Percentiles rank a stretch among this genome's conserved stretches.
phyloP scores from a whole-genome alignment of 2,113 vertebrate genomes.

The Calyptommatus sinebrachiatus region DNA sequence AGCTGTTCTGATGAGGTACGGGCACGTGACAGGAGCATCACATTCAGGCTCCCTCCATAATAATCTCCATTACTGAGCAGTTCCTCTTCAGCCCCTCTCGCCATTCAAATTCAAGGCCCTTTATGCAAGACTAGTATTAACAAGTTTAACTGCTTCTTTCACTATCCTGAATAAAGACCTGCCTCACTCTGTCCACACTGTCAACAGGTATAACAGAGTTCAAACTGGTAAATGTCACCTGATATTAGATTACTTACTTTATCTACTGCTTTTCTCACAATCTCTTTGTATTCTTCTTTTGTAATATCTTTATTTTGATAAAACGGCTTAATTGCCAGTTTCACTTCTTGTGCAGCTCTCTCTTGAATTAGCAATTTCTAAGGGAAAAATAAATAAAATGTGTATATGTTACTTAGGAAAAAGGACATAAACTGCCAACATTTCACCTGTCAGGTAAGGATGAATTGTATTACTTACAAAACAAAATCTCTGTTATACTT shows the following conservation, averaged over 20 bases:
- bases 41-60: no score
- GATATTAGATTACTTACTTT: constrained; percentile 77
- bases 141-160: not conserved
- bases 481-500: no score
- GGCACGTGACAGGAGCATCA: no score
- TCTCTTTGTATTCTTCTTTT: constrained; percentile 98
- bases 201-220: not conserved
- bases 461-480: not conserved
- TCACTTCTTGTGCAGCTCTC: constrained; percentile 92
- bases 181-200: not conserved
- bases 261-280: constrained; percentile 96
- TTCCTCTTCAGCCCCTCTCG: no score
- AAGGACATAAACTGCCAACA: not conserved
- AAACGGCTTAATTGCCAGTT: constrained; percentile 92
- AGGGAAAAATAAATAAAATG: constrained; percentile 34
- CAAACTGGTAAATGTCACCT: not conserved
- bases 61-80: no score
- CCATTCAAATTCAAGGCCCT: no score
- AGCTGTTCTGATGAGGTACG: no score
- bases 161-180: not conserved
- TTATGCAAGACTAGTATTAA: not conserved
- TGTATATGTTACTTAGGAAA: constrained; percentile 18
- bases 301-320: constrained; percentile 98
- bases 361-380: constrained; percentile 94
- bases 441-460: no score